Conservation (phyloP, 2,888 invertebrate species). For the Dione juno region DNA sequence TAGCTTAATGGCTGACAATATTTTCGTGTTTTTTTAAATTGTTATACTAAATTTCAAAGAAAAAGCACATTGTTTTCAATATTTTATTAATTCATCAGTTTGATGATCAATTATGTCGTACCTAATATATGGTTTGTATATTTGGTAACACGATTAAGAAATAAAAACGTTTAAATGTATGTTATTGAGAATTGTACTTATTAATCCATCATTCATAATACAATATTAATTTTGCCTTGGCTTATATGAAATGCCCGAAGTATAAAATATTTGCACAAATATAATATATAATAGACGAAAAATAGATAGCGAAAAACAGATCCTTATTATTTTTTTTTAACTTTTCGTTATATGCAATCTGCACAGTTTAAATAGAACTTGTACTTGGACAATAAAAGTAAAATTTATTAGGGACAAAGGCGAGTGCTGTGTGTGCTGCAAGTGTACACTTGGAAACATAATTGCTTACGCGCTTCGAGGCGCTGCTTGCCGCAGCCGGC, state of each 20-base stretch:
- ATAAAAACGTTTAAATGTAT: too few species aligned
- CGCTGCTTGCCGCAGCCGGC: constrained; percentile 37
- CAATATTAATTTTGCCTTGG: too few species aligned
- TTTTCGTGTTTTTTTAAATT: constrained; percentile 35
- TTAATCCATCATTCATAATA: too few species aligned
- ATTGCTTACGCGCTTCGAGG: constrained; percentile 64
- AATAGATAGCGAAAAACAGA: too few species aligned
- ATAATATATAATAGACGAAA: too few species aligned
- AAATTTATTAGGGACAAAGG: constrained; percentile 52
- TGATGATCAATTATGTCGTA: background rate
- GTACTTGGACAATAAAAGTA: constrained; percentile 35
- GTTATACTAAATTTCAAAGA: constrained; percentile 31
- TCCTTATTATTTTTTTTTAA: too few species aligned
- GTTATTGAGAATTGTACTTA: too few species aligned
- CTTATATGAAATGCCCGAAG: too few species aligned
- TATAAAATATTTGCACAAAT: too few species aligned
- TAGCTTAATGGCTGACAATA: constrained; percentile 39
- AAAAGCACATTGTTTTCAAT: constrained; percentile 5
- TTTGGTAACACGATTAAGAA: too few species aligned
- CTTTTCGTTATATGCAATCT: background rate
- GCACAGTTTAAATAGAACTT: constrained; percentile 24
- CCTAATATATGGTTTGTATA: too few species aligned
- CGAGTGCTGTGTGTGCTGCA: constrained; percentile 59
- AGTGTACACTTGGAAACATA: constrained; percentile 55
- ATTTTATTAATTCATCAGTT: background rate